A percentile compares a stretch with the other conserved stretches of the same genome.
Conservation (phyloP, 2,113 vertebrate genomes). For the Castor canadensis region DNA sequence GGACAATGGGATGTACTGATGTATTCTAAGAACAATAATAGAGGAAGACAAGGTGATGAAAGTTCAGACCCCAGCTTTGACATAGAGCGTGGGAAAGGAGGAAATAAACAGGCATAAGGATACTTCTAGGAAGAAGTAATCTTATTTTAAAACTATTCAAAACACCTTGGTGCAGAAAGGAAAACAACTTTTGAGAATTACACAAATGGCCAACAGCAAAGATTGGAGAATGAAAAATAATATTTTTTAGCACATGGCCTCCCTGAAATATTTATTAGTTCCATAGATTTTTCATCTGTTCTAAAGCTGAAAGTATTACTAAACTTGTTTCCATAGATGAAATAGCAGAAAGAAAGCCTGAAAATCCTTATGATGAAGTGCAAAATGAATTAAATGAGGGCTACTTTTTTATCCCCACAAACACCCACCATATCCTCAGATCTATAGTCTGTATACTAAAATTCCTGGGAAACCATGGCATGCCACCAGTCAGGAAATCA, state of each 20-base stretch:
- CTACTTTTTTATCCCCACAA: neutral
- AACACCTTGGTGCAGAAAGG: slow-evolving; percentile 49
- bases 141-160: slow-evolving; percentile 37
- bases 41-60: slow-evolving; percentile 53
- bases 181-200: slow-evolving; percentile 50
- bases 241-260: neutral
- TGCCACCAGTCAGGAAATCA: neutral
- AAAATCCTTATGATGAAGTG: neutral
- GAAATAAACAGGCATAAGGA: slow-evolving; percentile 7
- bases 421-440: neutral
- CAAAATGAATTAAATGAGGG: neutral
- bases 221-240: neutral
- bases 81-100: slow-evolving; percentile 58
- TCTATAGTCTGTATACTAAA: neutral
- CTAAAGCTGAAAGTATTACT: neutral
- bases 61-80: neutral
- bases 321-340: neutral
- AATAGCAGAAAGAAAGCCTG: neutral
- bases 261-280: slow-evolving; percentile 45
- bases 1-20: neutral
- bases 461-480: neutral
- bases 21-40: slow-evolving; percentile 3
- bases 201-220: slow-evolving; percentile 33
- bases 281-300: neutral
- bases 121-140: neutral